phyloP scores from a whole-genome alignment of 2,888 invertebrate species.

The Nezara viridula region DNA sequence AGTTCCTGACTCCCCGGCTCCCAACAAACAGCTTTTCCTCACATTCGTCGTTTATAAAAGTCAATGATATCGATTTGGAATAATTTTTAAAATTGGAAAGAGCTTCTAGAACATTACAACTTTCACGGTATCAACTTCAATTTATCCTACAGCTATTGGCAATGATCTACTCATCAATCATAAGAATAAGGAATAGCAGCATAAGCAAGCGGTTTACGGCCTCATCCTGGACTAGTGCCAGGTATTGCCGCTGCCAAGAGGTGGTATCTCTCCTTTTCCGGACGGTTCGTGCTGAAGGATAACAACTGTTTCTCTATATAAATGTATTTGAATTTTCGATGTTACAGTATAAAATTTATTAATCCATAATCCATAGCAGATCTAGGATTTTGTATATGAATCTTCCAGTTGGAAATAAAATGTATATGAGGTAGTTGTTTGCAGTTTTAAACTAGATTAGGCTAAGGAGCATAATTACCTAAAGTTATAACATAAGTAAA shows the following conservation, averaged over 20 bases:
- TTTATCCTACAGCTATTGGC: neutral
- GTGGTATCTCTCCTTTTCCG: neutral
- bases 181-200: neutral
- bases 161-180: constrained; percentile 3
- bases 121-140: neutral
- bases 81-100: neutral
- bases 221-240: neutral
- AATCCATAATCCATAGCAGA: too few relatives aligned
- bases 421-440: too few relatives aligned
- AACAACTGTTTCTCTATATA: neutral
- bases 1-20: neutral
- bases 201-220: constrained; percentile 5
- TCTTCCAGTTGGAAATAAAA: too few relatives aligned
- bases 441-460: too few relatives aligned
- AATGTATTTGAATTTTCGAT: too few relatives aligned
- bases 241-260: neutral
- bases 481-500: too few relatives aligned
- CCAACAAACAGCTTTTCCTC: neutral
- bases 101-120: neutral
- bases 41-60: constrained; percentile 5
- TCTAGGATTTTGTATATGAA: too few relatives aligned
- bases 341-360: too few relatives aligned
- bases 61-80: neutral
- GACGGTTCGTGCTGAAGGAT: neutral
- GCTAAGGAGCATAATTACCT: too few relatives aligned